phyloP scores from a whole-genome alignment of 1,140 invertebrate species.

The Drosophila leontia region DNA sequence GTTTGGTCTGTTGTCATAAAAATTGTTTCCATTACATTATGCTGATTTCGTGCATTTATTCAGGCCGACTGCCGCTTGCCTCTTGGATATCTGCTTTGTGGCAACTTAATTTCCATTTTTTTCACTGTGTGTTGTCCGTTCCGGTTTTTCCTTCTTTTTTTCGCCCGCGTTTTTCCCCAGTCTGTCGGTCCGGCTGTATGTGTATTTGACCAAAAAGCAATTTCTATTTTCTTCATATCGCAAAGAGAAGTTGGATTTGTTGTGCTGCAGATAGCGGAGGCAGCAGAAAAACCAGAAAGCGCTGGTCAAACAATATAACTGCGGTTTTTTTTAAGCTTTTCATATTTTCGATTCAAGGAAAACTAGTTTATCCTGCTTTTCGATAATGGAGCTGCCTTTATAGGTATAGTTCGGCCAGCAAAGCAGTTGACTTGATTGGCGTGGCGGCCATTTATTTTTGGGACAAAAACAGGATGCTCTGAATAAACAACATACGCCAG shows the following conservation, averaged over 20 bases:
- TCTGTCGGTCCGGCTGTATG: slow-evolving; percentile 11
- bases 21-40: slow-evolving; percentile 84
- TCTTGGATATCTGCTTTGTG: slow-evolving; percentile 64
- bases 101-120: slow-evolving; percentile 80
- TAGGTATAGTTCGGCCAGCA: slow-evolving; percentile 9
- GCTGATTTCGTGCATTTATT: slow-evolving; percentile 82
- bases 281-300: slow-evolving; percentile 27
- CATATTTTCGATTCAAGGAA: slow-evolving; percentile 42
- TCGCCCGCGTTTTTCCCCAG: slow-evolving; percentile 26
- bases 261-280: slow-evolving; percentile 46
- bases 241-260: slow-evolving; percentile 66
- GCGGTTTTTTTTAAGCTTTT: slow-evolving; percentile 60
- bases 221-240: slow-evolving; percentile 70
- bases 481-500: neutral
- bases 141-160: neutral
- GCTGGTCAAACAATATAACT: slow-evolving; percentile 31
- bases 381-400: slow-evolving; percentile 19
- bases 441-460: slow-evolving; percentile 12
- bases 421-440: slow-evolving; percentile 40
- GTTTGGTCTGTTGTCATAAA: slow-evolving; percentile 74
- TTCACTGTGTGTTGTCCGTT: slow-evolving; percentile 26
- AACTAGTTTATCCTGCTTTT: slow-evolving; percentile 34
- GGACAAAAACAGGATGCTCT: neutral
- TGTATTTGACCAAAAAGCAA: slow-evolving; percentile 74
- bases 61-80: slow-evolving; percentile 63